Evolutionary conservation across 2,113 vertebrate species (phyloP).

Genomic region (Myrmecobius fasciatus): DNA sequence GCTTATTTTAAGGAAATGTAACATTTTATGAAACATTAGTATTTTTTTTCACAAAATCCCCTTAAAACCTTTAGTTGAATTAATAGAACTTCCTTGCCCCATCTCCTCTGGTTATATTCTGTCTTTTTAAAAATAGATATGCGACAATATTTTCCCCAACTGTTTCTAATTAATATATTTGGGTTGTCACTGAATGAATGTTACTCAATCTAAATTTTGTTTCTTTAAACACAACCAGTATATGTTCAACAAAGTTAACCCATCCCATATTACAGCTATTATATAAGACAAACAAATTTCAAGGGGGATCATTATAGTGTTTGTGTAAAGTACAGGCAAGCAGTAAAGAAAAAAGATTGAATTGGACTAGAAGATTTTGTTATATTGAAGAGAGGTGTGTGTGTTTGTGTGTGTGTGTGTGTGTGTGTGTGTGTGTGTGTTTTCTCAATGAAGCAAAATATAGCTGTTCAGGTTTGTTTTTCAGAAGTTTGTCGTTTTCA

Average conservation of each 20-base stretch:
- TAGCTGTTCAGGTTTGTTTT: neutral
- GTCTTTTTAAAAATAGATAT: neutral
- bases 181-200: neutral
- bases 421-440: neutral
- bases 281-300: neutral
- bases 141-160: neutral
- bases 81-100: neutral
- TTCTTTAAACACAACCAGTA: slow-evolving; percentile 4
- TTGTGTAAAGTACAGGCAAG: neutral
- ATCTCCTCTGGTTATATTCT: neutral
- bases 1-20: neutral
- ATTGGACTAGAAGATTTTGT: neutral
- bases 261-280: neutral
- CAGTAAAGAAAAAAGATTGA: neutral
- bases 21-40: neutral
- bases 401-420: no score
- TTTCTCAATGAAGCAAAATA: neutral
- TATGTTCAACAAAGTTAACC: slow-evolving; percentile 7
- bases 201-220: neutral
- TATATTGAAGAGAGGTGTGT: fast-evolving
- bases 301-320: neutral
- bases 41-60: neutral
- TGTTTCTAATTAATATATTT: neutral
- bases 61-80: neutral
- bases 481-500: neutral